phyloP scores from a whole-genome alignment of 2,888 invertebrate species.

The Caenorhabditis sp. region DNA sequence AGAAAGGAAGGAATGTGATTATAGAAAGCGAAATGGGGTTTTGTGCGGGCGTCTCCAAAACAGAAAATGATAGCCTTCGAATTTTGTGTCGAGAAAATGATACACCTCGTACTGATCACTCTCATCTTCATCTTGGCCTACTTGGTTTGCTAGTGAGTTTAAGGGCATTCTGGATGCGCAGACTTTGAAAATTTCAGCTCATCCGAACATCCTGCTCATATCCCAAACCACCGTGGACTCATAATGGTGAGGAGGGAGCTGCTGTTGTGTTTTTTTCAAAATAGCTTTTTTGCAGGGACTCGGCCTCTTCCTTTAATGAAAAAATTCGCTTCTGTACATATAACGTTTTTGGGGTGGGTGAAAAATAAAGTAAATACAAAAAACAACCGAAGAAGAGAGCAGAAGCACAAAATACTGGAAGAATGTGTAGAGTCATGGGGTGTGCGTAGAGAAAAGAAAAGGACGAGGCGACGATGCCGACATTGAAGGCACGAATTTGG shows the following conservation, averaged over 20 bases:
- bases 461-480: constrained; percentile 15
- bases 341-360: constrained; percentile 1
- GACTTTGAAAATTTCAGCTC: neutral
- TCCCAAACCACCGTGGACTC: constrained; percentile 19
- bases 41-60: neutral
- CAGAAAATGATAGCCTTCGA: neutral
- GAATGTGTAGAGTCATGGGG: neutral
- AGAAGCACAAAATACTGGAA: neutral
- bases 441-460: neutral
- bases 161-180: neutral
- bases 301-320: constrained; percentile 15
- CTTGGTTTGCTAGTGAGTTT: neutral
- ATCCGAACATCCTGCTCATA: neutral
- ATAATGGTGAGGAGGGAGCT: constrained; percentile 23
- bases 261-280: neutral
- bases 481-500: constrained; percentile 47
- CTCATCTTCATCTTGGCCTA: neutral
- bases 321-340: neutral
- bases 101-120: neutral
- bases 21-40: neutral
- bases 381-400: neutral
- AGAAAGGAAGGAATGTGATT: neutral
- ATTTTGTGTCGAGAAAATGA: neutral
- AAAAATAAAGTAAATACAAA: constrained; percentile 12
- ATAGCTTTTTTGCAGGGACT: constrained; percentile 29